A percentile compares a stretch with the other conserved stretches of the same genome.
These are phyloP conservation scores for Excalfactoria chinensis DNA, from an alignment of 2,113 vertebrate genomes.

Conservation along the genomic window DNA sequence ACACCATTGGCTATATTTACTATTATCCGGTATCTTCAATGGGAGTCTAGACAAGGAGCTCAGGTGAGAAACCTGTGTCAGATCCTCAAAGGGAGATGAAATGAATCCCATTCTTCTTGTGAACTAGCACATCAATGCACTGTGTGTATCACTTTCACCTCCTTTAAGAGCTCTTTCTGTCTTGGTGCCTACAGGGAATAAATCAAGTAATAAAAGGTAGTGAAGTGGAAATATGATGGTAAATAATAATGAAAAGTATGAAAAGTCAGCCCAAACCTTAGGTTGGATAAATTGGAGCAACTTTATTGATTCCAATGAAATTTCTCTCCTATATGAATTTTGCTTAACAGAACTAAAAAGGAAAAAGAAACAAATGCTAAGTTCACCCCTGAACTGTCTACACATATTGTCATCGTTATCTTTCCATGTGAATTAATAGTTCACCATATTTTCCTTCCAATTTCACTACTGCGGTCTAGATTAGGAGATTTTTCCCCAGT, in stretches of 20 bases:
- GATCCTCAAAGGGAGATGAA: background rate
- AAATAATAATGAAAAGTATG: constrained; percentile 13
- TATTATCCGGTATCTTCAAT: background rate
- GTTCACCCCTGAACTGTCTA: background rate
- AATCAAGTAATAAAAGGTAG: background rate
- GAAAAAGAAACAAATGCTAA: background rate
- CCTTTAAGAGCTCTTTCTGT: background rate
- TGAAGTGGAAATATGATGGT: constrained; percentile 26
- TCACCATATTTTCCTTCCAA: background rate
- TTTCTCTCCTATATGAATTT: background rate
- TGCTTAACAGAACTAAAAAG: background rate
- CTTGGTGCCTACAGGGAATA: background rate
- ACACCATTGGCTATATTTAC: background rate
- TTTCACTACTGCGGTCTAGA: background rate
- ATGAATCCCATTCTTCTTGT: background rate
- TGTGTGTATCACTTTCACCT: background rate
- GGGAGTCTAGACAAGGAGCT: background rate
- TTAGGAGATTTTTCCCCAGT: background rate
- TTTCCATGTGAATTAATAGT: background rate
- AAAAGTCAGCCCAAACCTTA: background rate
- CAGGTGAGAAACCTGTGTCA: background rate
- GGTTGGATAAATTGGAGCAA: background rate
- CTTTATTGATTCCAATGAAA: background rate
- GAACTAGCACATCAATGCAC: background rate
- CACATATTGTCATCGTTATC: background rate